These are phyloP conservation scores for Drosophila yooni DNA, from an alignment of 2,888 invertebrate species.

Conservation along the genomic window DNA sequence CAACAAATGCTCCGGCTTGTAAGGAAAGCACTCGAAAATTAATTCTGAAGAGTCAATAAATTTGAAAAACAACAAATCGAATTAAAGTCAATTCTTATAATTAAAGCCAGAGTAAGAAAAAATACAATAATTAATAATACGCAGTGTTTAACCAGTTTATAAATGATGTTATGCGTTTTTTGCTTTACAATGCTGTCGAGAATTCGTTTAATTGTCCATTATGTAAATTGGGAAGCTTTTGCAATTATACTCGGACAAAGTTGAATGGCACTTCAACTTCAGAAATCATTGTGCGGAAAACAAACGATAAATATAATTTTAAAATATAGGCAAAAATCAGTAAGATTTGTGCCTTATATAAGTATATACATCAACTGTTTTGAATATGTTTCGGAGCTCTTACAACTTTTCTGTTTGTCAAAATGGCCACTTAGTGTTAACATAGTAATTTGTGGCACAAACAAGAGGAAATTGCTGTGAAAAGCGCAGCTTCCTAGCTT, in stretches of 20 bases:
- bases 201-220: conserved; percentile 38
- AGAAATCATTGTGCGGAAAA: conserved; percentile 12
- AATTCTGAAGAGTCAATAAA: conserved; percentile 14
- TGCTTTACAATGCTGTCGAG: neutral
- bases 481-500: neutral
- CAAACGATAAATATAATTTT: neutral
- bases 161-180: conserved; percentile 29
- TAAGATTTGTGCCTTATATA: neutral
- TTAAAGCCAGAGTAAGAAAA: conserved; percentile 23
- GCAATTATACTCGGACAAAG: conserved; percentile 17
- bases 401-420: neutral
- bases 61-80: conserved; percentile 13
- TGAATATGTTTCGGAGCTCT: neutral
- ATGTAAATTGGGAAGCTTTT: conserved; percentile 37
- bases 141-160: conserved; percentile 44
- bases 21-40: neutral
- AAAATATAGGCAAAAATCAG: conserved; percentile 1
- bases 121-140: conserved; percentile 9
- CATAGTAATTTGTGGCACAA: neutral
- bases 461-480: neutral
- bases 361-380: neutral
- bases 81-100: conserved; percentile 28
- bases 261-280: conserved; percentile 44
- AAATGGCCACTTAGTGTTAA: neutral
- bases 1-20: neutral